phyloP scores from a whole-genome alignment of 2,888 invertebrate genomes.

The Lochmaea crataegi region DNA sequence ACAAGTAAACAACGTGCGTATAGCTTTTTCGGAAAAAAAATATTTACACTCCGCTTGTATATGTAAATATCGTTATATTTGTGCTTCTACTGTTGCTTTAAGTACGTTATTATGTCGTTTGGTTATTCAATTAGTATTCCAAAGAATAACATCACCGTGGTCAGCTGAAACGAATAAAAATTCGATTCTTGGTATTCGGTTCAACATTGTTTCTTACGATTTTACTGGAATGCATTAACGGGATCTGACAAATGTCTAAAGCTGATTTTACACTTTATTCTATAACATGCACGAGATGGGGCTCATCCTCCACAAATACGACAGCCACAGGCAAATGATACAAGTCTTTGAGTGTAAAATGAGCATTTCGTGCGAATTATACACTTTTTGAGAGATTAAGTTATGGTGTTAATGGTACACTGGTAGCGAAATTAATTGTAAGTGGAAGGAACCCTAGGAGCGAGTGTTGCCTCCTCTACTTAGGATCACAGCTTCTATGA shows the following conservation, averaged over 20 bases:
- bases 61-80: constrained; percentile 26
- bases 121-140: constrained; percentile 24
- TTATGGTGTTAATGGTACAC: too few relatives aligned
- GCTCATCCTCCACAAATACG: too few relatives aligned
- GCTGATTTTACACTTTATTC: not conserved
- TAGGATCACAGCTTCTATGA: too few relatives aligned
- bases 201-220: not conserved
- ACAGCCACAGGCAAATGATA: too few relatives aligned
- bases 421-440: too few relatives aligned
- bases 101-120: constrained; percentile 33
- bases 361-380: too few relatives aligned
- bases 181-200: constrained; percentile 4
- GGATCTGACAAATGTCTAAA: not conserved
- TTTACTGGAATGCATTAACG: not conserved
- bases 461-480: too few relatives aligned
- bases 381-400: too few relatives aligned
- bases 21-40: constrained; percentile 21
- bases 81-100: constrained; percentile 27
- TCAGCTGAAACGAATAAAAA: not conserved
- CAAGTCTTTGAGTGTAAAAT: too few relatives aligned
- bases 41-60: constrained; percentile 26
- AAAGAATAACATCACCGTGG: constrained; percentile 12
- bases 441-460: too few relatives aligned
- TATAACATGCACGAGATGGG: too few relatives aligned
- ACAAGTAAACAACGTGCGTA: constrained; percentile 13